phyloP scores from a whole-genome alignment of 2,797 vertebrate species.

The Phoxinus dragarum region DNA sequence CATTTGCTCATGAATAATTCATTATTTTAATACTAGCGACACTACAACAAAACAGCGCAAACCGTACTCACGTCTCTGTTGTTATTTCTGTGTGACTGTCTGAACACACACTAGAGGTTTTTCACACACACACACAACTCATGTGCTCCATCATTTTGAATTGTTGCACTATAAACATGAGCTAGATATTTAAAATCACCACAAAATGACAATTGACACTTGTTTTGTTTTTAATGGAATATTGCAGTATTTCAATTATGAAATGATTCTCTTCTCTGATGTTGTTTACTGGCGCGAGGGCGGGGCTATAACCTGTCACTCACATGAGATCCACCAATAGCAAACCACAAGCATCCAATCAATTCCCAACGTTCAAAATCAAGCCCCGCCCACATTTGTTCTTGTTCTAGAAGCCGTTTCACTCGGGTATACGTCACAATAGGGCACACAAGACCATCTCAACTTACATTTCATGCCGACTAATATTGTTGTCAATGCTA shows the following conservation, averaged over 20 bases:
- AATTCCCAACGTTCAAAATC: background rate
- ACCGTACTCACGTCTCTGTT: constrained; percentile 50
- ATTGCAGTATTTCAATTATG: background rate
- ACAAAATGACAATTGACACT: no score
- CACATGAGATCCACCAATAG: background rate
- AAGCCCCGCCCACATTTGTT: background rate
- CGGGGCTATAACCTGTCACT: background rate
- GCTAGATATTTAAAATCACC: background rate
- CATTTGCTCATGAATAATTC: constrained; percentile 75
- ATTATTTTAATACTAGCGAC: constrained; percentile 68
- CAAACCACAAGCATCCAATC: background rate
- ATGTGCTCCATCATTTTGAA: background rate
- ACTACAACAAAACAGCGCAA: constrained; percentile 25
- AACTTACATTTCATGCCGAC: background rate
- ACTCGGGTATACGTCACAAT: background rate
- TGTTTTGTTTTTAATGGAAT: background rate
- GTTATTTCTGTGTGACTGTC: constrained; percentile 54
- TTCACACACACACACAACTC: no score
- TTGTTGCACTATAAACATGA: background rate
- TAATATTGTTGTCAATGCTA: background rate
- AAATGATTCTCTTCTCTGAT: background rate
- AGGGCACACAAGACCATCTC: no score
- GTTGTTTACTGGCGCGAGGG: background rate
- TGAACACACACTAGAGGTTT: constrained; percentile 6
- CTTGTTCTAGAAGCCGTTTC: background rate